Evolutionary conservation across 1,140 invertebrate genomes (phyloP).

Genomic region (Eueides isabella): DNA sequence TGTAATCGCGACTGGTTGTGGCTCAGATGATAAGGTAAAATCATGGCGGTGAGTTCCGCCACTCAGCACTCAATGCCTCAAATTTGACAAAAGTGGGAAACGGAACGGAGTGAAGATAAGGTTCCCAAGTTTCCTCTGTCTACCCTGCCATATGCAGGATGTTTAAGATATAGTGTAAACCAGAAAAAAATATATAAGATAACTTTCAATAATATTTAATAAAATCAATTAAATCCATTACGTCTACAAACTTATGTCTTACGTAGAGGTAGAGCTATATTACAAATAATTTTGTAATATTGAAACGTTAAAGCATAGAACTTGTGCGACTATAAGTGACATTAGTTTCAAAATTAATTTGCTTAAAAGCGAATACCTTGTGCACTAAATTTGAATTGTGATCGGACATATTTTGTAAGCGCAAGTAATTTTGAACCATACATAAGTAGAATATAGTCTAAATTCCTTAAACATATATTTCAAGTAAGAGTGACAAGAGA

Average conservation of each 20-base stretch:
- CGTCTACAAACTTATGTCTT: background rate
- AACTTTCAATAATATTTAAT: too few species aligned
- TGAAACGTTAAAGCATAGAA: background rate
- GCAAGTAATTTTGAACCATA: background rate
- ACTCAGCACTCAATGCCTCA: too few species aligned
- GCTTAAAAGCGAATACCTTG: constrained; percentile 15
- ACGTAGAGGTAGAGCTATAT: background rate
- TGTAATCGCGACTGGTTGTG: too few species aligned
- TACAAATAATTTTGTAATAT: background rate
- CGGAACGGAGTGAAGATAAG: too few species aligned
- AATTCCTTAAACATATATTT: background rate
- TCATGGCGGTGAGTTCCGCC: too few species aligned
- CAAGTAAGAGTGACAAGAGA: constrained; percentile 16
- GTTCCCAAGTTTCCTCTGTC: too few species aligned
- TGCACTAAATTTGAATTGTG: constrained; percentile 17
- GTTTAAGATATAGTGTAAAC: too few species aligned
- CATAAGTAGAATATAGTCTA: background rate
- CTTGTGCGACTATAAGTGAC: background rate
- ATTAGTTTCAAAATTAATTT: constrained; percentile 17
- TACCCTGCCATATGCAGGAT: too few species aligned
- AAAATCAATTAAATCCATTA: background rate
- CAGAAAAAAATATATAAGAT: too few species aligned
- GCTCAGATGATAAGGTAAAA: too few species aligned
- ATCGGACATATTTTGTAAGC: background rate
- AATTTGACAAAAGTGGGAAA: too few species aligned